These are phyloP conservation scores for Tetraodon nigroviridis DNA, from an alignment of 2,113 vertebrate genomes.

Conservation along the genomic window DNA sequence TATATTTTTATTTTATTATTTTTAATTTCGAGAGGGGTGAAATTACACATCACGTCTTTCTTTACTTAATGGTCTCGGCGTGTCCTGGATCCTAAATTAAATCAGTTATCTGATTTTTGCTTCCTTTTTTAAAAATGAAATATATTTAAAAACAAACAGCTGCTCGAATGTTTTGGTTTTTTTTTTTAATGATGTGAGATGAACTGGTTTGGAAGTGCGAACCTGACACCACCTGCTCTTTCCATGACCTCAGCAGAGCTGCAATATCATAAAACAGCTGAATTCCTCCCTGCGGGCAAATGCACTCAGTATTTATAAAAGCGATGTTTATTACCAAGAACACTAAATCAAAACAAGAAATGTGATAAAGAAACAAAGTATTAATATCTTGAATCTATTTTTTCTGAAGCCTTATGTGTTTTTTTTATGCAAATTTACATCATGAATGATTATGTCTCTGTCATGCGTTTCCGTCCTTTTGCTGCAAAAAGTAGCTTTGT, in stretches of 20 bases:
- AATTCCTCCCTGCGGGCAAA: conserved; percentile 14
- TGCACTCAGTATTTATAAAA: conserved; percentile 62
- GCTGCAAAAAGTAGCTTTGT: too few species aligned
- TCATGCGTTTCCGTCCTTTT: conserved; percentile 14
- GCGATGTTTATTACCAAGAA: conserved; percentile 54
- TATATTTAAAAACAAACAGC: conserved; percentile 7
- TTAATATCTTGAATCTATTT: conserved; percentile 22
- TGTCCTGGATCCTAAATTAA: not conserved
- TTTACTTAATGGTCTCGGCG: not conserved
- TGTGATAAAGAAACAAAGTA: conserved; percentile 49
- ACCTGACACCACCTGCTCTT: conserved; percentile 5
- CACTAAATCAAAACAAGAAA: conserved; percentile 42
- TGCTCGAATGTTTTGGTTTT: not conserved
- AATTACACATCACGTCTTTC: not conserved
- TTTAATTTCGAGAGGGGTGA: not conserved
- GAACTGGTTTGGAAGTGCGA: not conserved
- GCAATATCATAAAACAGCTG: conserved; percentile 3
- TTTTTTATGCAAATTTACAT: conserved; percentile 21
- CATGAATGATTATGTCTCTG: conserved; percentile 13
- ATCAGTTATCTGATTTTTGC: too few species aligned
- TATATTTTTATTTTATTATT: not conserved
- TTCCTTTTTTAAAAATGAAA: too few species aligned
- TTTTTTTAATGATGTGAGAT: conserved; percentile 1
- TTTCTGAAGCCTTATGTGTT: conserved; percentile 30
- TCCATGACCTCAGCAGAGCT: conserved; percentile 8